Percentiles rank a stretch among this genome's conserved stretches.
Evolutionary conservation across 2,797 vertebrate genomes (phyloP).

Genomic region (Forpus xanthops): DNA sequence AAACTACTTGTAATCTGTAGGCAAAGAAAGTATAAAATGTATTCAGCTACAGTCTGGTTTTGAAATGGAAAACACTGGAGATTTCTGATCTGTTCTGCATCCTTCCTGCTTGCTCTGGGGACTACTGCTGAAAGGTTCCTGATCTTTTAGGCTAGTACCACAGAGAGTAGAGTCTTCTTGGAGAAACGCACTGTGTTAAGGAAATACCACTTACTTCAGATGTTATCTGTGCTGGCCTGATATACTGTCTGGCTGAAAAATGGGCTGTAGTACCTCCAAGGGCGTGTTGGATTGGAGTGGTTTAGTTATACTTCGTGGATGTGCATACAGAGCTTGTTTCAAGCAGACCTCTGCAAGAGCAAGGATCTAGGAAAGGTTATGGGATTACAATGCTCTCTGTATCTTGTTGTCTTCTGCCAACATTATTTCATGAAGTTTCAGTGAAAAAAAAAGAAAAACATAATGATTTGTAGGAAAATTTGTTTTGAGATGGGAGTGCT

Average conservation of each 20-base stretch:
- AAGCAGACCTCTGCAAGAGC: neutral
- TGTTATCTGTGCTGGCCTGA: neutral
- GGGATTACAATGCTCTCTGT: neutral
- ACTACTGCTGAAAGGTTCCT: neutral
- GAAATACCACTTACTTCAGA: neutral
- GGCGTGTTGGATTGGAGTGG: fast-evolving
- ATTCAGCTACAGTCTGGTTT: neutral
- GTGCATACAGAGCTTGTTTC: neutral
- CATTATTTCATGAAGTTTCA: neutral
- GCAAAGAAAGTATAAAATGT: neutral
- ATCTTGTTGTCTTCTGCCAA: neutral
- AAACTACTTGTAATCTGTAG: neutral
- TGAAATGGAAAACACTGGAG: neutral
- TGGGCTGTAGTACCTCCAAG: neutral
- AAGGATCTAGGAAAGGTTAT: neutral
- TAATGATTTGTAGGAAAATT: neutral
- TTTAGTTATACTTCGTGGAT: neutral
- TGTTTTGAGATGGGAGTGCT: neutral
- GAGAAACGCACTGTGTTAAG: neutral
- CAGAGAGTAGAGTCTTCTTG: neutral
- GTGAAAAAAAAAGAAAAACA: neutral
- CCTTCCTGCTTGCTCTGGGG: neutral
- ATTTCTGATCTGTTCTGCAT: neutral
- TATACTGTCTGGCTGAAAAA: neutral
- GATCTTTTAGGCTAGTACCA: neutral